Conservation (phyloP, 1,140 invertebrate species). For the Brachionus koreanus region DNA sequence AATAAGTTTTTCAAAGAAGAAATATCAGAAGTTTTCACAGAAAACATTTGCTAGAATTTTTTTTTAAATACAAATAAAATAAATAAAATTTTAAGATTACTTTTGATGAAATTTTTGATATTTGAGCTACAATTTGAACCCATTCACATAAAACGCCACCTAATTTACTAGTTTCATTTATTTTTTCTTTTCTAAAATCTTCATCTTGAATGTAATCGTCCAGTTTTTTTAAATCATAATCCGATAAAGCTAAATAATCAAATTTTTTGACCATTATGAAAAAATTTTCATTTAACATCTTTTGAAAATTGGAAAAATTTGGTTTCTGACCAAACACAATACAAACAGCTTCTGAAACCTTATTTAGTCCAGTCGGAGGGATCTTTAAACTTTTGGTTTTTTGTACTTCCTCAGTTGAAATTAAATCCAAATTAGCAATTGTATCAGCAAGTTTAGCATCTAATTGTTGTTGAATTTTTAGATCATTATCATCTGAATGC, state of each 20-base stretch:
- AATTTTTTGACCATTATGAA: neutral
- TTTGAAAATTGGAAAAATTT: conserved; percentile 16
- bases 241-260: neutral
- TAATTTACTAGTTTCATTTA: neutral
- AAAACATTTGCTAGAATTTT: neutral
- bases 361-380: neutral
- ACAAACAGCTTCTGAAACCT: neutral
- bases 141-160: conserved; percentile 13
- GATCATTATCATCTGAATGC: neutral
- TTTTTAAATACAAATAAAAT: neutral
- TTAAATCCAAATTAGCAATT: neutral
- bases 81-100: neutral
- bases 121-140: neutral
- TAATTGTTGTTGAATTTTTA: neutral
- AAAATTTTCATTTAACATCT: neutral
- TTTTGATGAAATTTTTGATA: neutral
- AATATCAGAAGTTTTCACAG: neutral
- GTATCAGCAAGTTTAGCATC: neutral
- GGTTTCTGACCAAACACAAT: neutral
- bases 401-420: neutral
- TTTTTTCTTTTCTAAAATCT: conserved; percentile 3
- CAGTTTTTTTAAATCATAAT: conserved; percentile 19
- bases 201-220: neutral
- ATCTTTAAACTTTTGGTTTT: neutral
- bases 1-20: neutral